A percentile compares a stretch with the other conserved stretches of the same genome.
These are phyloP conservation scores for Leptocoma aspasia DNA, from an alignment of 2,113 vertebrate species.

Conservation along the genomic window DNA sequence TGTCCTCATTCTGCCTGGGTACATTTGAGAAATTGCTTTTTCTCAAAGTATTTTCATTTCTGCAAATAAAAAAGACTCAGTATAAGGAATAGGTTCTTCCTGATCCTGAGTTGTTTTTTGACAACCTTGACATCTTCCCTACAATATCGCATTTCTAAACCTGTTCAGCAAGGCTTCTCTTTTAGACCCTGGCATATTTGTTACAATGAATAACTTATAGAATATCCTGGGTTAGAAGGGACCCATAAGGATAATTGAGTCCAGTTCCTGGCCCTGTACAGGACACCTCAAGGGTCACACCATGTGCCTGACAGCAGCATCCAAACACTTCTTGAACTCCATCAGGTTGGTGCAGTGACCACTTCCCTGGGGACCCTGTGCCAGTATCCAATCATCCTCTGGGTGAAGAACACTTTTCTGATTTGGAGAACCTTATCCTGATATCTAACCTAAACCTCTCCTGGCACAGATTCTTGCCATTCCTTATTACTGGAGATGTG, in stretches of 20 bases:
- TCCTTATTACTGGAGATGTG: not conserved
- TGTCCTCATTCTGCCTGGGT: not conserved
- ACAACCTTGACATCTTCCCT: not conserved
- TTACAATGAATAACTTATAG: not conserved
- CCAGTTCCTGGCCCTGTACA: not conserved
- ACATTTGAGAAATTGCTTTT: not conserved
- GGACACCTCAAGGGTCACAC: not conserved
- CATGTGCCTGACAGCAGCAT: not conserved
- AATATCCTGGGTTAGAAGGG: not conserved
- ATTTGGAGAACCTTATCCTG: not conserved
- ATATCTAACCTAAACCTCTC: not conserved
- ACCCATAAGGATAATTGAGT: fast-evolving
- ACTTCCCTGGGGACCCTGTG: not conserved
- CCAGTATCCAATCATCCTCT: not conserved
- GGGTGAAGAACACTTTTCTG: not conserved
- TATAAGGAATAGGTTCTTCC: not conserved
- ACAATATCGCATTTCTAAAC: not conserved
- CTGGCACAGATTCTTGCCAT: not conserved
- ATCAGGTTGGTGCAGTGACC: not conserved
- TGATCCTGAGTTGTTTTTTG: fast-evolving
- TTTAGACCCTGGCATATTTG: not conserved
- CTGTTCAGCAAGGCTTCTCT: not conserved
- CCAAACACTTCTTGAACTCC: not conserved
- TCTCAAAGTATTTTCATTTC: not conserved
- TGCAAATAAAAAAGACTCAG: not conserved